Evolutionary conservation across 2,888 invertebrate species (phyloP).

Genomic region (Polydrusus pterygomalis): DNA sequence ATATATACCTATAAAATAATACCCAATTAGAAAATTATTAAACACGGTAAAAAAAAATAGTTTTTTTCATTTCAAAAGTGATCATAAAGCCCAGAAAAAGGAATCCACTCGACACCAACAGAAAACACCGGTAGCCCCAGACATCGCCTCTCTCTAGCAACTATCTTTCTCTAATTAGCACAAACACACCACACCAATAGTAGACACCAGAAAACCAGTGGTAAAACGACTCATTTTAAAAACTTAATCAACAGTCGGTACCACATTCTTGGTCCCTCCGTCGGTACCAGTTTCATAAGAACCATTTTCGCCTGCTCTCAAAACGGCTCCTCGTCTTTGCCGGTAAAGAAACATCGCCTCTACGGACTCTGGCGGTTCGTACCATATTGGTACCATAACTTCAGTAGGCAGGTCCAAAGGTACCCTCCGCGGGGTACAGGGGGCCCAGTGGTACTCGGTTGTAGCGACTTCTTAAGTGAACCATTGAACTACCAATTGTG

Average conservation of each 20-base stretch:
- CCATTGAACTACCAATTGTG: constrained; percentile 72
- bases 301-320: constrained; percentile 60
- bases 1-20: too few relatives aligned
- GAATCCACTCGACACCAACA: not conserved
- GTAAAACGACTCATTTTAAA: constrained; percentile 63
- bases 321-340: constrained; percentile 68
- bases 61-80: not conserved
- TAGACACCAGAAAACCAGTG: constrained; percentile 54
- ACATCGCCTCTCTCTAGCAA: constrained; percentile 30
- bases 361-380: constrained; percentile 66
- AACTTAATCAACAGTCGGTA: constrained; percentile 65
- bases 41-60: not conserved
- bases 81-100: not conserved
- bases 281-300: constrained; percentile 56
- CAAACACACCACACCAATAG: constrained; percentile 57
- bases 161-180: constrained; percentile 54
- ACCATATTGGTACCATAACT: constrained; percentile 63
- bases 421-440: constrained; percentile 61
- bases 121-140: constrained; percentile 38
- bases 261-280: constrained; percentile 45
- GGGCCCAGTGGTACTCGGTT: constrained; percentile 68
- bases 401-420: constrained; percentile 66
- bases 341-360: constrained; percentile 64
- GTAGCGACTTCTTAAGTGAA: constrained; percentile 70
- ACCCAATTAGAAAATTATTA: not conserved